Evolutionary conservation across 2,797 vertebrate genomes (phyloP).

Genomic region (Lagothrix lagotricha): DNA sequence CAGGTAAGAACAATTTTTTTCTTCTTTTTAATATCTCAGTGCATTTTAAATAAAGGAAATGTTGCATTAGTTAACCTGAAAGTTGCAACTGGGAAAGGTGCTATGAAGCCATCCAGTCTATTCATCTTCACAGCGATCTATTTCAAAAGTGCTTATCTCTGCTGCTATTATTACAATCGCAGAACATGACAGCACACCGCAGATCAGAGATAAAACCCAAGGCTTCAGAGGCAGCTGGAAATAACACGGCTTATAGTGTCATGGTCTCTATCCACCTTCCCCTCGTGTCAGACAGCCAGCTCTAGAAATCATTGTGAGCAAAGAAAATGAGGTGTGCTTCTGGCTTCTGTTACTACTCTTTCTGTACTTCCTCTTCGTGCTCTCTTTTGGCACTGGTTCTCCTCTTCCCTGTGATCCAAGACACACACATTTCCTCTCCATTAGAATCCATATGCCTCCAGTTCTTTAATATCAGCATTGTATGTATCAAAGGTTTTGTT

Average conservation of each 20-base stretch:
- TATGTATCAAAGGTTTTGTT: background rate
- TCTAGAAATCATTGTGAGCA: conserved; percentile 30
- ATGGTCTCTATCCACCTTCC: conserved; percentile 32
- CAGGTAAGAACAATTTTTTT: background rate
- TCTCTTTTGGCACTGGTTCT: background rate
- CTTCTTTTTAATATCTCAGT: background rate
- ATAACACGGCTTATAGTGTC: conserved; percentile 68
- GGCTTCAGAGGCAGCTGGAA: conserved; percentile 71
- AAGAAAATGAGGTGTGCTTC: conserved; percentile 49
- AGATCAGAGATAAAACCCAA: conserved; percentile 70
- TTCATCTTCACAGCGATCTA: conserved; percentile 64
- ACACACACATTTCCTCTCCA: background rate
- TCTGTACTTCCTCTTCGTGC: background rate
- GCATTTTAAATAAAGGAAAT: conserved; percentile 30
- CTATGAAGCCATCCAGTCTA: background rate
- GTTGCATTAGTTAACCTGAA: conserved; percentile 38
- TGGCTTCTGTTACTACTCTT: background rate
- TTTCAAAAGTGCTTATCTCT: conserved; percentile 72
- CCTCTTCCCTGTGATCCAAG: background rate
- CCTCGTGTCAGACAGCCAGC: background rate
- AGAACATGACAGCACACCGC: conserved; percentile 57
- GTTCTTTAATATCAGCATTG: background rate
- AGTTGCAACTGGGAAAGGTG: background rate
- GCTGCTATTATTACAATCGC: conserved; percentile 70
- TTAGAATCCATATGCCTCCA: background rate